Evolutionary conservation across 2,888 invertebrate species (phyloP).

Genomic region (Coelopa pilipes): DNA sequence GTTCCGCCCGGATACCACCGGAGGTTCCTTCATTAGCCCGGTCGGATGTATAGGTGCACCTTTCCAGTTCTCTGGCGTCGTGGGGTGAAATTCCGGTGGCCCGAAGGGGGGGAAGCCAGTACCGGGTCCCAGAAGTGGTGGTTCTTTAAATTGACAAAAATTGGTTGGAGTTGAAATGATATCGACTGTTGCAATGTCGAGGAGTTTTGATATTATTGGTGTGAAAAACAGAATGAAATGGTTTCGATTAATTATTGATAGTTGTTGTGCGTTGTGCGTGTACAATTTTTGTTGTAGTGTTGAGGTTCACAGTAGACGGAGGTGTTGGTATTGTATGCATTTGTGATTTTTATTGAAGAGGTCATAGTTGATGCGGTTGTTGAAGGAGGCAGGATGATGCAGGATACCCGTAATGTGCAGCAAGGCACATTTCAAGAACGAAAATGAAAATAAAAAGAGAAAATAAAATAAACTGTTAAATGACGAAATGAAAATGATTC

Average conservation of each 20-base stretch:
- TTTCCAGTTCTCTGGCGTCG: constrained; percentile 67
- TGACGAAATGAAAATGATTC: constrained; percentile 19
- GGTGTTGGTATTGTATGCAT: background rate
- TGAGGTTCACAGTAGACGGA: background rate
- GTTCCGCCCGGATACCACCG: constrained; percentile 68
- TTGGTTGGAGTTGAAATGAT: constrained; percentile 58
- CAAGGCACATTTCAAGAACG: constrained; percentile 24
- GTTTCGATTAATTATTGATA: constrained; percentile 23
- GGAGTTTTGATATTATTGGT: constrained; percentile 11
- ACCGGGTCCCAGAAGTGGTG: constrained; percentile 67
- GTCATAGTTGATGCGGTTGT: constrained; percentile 26
- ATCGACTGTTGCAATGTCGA: constrained; percentile 49
- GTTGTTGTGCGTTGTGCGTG: constrained; percentile 23
- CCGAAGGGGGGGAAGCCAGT: constrained; percentile 66
- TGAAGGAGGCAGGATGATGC: constrained; percentile 28
- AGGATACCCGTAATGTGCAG: constrained; percentile 19
- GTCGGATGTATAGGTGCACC: constrained; percentile 66
- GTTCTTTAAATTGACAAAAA: constrained; percentile 68
- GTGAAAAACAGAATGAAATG: constrained; percentile 6
- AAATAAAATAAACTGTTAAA: constrained; percentile 24
- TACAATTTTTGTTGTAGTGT: constrained; percentile 2
- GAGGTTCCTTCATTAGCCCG: constrained; percentile 73
- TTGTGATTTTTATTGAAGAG: background rate
- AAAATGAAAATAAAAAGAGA: constrained; percentile 31
- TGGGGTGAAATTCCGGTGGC: constrained; percentile 66